phyloP scores from a whole-genome alignment of 1,140 invertebrate genomes.

The Macrobrachium nipponense region DNA sequence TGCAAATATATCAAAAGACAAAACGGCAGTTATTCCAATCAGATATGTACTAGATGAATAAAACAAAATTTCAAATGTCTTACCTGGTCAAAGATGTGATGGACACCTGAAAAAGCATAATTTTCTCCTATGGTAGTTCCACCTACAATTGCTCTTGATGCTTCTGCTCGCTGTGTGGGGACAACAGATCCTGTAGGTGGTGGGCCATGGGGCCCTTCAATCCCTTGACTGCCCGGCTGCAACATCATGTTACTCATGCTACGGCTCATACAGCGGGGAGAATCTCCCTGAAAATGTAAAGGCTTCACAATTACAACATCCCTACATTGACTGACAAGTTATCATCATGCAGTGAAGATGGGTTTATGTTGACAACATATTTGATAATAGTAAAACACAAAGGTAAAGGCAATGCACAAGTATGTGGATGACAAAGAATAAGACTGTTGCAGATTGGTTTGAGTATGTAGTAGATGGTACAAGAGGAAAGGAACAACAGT shows the following conservation, averaged over 20 bases:
- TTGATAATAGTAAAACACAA: no score
- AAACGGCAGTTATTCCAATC: neutral
- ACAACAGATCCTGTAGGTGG: conserved; percentile 66
- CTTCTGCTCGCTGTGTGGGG: conserved; percentile 71
- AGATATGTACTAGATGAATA: neutral
- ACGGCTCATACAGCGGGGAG: conserved; percentile 37
- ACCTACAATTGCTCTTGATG: conserved; percentile 72
- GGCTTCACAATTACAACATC: neutral
- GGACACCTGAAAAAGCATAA: conserved; percentile 87
- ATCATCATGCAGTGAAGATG: conserved; percentile 67
- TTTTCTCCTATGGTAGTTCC: conserved; percentile 81
- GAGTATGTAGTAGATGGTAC: no score
- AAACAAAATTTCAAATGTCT: neutral
- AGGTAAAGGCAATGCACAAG: no score
- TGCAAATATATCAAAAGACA: neutral
- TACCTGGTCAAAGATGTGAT: conserved; percentile 82
- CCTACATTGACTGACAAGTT: neutral
- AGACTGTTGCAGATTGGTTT: no score
- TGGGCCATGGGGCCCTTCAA: conserved; percentile 28
- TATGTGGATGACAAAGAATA: no score
- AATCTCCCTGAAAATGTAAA: conserved; percentile 51
- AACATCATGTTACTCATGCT: conserved; percentile 37
- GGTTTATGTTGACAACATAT: no score
- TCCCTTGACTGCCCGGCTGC: conserved; percentile 19
- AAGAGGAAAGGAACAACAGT: no score